Conservation (phyloP, 2,113 vertebrate genomes). For the Cromileptes altivelis region DNA sequence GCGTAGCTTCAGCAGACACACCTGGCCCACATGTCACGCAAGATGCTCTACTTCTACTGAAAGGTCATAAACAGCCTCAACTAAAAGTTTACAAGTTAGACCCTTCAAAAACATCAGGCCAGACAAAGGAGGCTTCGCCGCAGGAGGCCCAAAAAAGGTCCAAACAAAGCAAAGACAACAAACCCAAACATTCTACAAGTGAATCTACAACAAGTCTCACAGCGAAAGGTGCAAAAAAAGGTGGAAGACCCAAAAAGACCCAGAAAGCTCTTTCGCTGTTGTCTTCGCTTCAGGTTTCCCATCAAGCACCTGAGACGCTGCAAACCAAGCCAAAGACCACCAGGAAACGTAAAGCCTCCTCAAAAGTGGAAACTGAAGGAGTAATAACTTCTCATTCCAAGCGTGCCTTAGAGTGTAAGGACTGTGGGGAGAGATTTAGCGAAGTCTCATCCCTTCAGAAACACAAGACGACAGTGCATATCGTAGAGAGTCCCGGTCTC, state of each 20-base stretch:
- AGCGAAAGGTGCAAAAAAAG: slow-evolving; percentile 63
- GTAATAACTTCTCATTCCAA: slow-evolving; percentile 78
- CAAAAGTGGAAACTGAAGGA: slow-evolving; percentile 79
- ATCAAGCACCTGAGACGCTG: slow-evolving; percentile 29
- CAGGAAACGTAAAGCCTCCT: slow-evolving; percentile 82
- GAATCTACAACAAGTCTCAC: slow-evolving; percentile 27
- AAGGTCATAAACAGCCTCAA: slow-evolving; percentile 87
- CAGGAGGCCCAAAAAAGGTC: slow-evolving; percentile 42
- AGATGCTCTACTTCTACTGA: slow-evolving; percentile 83
- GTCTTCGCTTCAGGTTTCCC: slow-evolving; percentile 53
- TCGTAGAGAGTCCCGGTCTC: slow-evolving; percentile 72
- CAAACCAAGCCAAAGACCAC: slow-evolving; percentile 73
- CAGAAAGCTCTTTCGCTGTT: slow-evolving; percentile 69
- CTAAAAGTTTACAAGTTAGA: slow-evolving; percentile 86
- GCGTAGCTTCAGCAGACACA: slow-evolving; percentile 11
- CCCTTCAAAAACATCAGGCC: slow-evolving; percentile 68
- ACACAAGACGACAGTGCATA: slow-evolving; percentile 79
- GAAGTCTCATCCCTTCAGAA: slow-evolving; percentile 83
- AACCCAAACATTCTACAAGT: slow-evolving; percentile 6
- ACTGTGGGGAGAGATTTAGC: slow-evolving; percentile 82
- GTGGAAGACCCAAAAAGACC: slow-evolving; percentile 69
- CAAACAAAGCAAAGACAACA: slow-evolving; percentile 20
- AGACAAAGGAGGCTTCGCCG: slow-evolving; percentile 51
- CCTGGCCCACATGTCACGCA: slow-evolving; percentile 63
- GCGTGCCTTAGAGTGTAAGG: slow-evolving; percentile 80